Evolutionary conservation across 2,113 vertebrate genomes (phyloP).

Genomic region (Aspidoscelis tigris): DNA sequence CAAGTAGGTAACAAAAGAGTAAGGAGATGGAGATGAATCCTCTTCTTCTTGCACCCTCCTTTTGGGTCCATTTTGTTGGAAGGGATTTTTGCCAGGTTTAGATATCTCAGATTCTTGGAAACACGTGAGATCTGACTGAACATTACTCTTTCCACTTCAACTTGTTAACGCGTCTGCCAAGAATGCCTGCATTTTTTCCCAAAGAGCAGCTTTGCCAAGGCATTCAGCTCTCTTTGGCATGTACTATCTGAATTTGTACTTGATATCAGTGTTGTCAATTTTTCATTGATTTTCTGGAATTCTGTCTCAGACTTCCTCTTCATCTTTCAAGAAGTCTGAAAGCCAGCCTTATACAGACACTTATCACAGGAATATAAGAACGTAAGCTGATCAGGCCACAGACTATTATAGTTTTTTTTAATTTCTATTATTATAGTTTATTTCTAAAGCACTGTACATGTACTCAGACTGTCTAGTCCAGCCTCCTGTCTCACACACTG

Average conservation of each 20-base stretch:
- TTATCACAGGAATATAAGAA: neutral
- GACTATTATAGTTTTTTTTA: too few species aligned
- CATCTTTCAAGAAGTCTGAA: neutral
- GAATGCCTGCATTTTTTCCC: neutral
- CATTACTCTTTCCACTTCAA: neutral
- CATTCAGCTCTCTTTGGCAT: neutral
- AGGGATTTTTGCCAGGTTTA: neutral
- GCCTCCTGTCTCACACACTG: too few species aligned
- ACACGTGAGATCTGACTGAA: neutral
- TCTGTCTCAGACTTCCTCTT: conserved; percentile 6
- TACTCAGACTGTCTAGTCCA: too few species aligned
- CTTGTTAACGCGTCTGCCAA: neutral
- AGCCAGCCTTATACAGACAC: neutral
- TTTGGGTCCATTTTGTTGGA: neutral
- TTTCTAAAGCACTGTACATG: too few species aligned
- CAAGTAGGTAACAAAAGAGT: neutral
- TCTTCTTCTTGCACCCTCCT: neutral
- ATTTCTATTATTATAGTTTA: too few species aligned
- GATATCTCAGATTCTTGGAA: neutral
- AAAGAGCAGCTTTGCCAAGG: neutral
- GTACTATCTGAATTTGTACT: neutral
- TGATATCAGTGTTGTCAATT: neutral
- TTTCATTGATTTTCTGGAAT: neutral
- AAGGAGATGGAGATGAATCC: neutral
- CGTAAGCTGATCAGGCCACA: too few species aligned